Base-by-base conservation (phyloP, 2,888 invertebrate genomes). In the Eupithecia subfuscata region DNA sequence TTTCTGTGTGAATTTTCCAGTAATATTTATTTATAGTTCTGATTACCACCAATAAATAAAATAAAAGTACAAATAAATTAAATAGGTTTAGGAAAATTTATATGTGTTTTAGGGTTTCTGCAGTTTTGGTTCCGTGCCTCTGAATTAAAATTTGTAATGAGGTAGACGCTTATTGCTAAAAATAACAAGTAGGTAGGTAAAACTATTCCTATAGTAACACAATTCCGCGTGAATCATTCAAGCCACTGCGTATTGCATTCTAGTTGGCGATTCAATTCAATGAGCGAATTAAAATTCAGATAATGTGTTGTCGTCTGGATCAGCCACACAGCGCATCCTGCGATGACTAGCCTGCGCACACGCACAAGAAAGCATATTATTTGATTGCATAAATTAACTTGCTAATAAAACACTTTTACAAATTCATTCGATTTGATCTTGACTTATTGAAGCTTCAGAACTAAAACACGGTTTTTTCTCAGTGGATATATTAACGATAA, bases 291-390 rank as follows among this genome's bases (percentile, higher is more conserved):
- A 89, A 90, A 90, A 94, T 94, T 94, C 94, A 89, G 87, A 89
- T 88, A 88, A 88, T 90, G 91, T 83, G 82, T 81, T 84, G 83
- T 79, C 83, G 84, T 86, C 86, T 87, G 89, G 91, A 92, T 92
- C 89, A 91, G 91, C 90, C 91, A 88, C 92, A 92, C 90, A 87
- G 82, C 86, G 87, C 89, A 91, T 93, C 92, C 94, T 91, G 93
- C 88, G 85, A 40, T 40, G 18, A 40, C n/a, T 22, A 18, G 34
- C 37, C 12, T 40, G 37, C 12, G 14, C 40, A 37, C n/a, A 22
- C 40, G 40, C 37, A 34, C 65, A 22, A n/a, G 37, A 22, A 40
- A 67, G 14, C 5, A 37, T 7, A 37, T 37, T 37, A n/a, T 60
- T 25, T 60, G 60, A 60, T 60, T 25, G 60, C 25, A 60, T 60